phyloP scores from a whole-genome alignment of 1,140 invertebrate genomes.

The Anadara kagoshimensis region DNA sequence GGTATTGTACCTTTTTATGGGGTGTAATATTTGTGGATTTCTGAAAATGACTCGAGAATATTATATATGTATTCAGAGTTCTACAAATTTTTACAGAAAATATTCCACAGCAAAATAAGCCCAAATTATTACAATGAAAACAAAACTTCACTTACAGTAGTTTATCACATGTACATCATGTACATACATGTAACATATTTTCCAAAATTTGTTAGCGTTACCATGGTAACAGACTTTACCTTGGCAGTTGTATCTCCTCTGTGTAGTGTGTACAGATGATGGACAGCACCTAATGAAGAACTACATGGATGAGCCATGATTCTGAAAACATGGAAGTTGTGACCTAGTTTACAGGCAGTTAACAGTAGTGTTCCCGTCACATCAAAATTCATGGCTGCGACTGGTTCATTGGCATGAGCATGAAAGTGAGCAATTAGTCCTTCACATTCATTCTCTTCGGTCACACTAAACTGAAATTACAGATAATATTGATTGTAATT shows the following conservation, averaged over 20 bases:
- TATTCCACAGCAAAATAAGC: no score
- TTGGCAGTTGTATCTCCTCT: constrained; percentile 82
- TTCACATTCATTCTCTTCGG: constrained; percentile 68
- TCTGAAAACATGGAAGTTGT: constrained; percentile 96
- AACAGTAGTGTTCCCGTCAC: constrained; percentile 92
- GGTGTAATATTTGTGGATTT: no score
- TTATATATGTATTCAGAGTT: no score
- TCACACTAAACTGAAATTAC: constrained; percentile 65
- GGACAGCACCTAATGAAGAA: constrained; percentile 90
- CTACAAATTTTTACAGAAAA: no score
- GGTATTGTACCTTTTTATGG: no score
- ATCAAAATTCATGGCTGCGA: constrained; percentile 94
- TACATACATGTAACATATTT: neutral
- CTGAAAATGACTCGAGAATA: no score
- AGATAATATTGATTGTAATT: neutral
- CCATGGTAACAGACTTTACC: constrained; percentile 56
- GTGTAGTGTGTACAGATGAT: constrained; percentile 96
- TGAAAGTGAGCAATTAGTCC: constrained; percentile 92
- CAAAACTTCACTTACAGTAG: no score
- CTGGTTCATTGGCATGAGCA: constrained; percentile 90
- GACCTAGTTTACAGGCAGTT: constrained; percentile 94
- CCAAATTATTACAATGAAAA: no score
- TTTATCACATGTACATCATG: neutral
- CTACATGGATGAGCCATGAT: constrained; percentile 94
- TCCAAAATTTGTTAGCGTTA: neutral